phyloP scores from a whole-genome alignment of 2,113 vertebrate species.

The Burhinus oedicnemus region DNA sequence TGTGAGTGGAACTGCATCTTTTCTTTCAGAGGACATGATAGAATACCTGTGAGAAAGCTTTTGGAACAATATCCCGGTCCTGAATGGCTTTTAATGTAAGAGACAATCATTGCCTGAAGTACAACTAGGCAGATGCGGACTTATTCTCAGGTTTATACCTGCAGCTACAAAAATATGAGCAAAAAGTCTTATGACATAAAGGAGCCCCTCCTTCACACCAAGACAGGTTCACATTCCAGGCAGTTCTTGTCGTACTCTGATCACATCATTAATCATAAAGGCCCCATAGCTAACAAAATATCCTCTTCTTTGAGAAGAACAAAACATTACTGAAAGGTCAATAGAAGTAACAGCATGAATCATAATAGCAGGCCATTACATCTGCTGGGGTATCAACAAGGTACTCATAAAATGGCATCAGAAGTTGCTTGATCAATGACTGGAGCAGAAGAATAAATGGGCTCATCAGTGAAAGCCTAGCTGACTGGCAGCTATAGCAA shows the following conservation, averaged over 20 bases:
- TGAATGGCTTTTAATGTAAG: not conserved
- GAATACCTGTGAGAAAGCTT: not conserved
- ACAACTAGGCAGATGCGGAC: not conserved
- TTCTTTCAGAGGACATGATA: not conserved
- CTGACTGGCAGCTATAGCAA: not conserved
- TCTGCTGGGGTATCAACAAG: not conserved
- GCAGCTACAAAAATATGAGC: not conserved
- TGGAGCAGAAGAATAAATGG: not conserved
- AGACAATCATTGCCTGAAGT: not conserved
- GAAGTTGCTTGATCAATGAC: not conserved
- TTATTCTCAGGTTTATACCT: not conserved
- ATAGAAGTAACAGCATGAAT: not conserved
- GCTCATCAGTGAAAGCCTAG: not conserved
- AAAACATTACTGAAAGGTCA: not conserved
- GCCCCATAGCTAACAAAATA: not conserved
- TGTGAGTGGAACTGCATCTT: not conserved
- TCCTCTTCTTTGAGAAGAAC: not conserved
- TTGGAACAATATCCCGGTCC: not conserved
- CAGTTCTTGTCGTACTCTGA: not conserved
- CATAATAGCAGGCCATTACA: not conserved
- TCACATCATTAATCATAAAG: not conserved
- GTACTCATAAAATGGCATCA: not conserved
- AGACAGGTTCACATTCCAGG: not conserved
- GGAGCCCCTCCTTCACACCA: not conserved
- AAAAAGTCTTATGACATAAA: not conserved